Evolutionary conservation across 2,888 invertebrate genomes (phyloP).

Genomic region (Drosophila neoperkinsi): DNA sequence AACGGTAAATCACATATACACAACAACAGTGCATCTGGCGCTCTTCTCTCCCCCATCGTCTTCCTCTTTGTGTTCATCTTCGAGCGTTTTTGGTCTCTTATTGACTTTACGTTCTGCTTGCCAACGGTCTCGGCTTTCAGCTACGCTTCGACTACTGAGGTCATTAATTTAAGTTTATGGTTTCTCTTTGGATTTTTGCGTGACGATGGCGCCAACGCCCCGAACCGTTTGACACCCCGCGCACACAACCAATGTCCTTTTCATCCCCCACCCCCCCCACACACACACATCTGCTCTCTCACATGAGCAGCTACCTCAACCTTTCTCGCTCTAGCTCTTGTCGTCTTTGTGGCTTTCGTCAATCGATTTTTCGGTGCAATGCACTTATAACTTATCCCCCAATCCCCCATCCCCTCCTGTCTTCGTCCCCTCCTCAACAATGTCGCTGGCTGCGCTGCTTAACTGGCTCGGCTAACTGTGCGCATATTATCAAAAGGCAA

Average conservation of each 20-base stretch:
- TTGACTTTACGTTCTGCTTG: constrained; percentile 51
- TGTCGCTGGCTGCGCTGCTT: constrained; percentile 17
- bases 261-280: constrained; percentile 19
- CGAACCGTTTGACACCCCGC: constrained; percentile 11
- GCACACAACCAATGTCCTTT: constrained; percentile 75
- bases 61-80: constrained; percentile 28
- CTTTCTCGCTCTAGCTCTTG: constrained; percentile 20
- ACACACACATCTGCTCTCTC: constrained; percentile 6
- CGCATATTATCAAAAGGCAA: constrained; percentile 75
- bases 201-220: constrained; percentile 72
- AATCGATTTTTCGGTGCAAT: constrained; percentile 80
- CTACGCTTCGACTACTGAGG: constrained; percentile 59
- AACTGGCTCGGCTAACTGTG: constrained; percentile 45
- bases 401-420: neutral
- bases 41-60: constrained; percentile 11
- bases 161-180: constrained; percentile 84
- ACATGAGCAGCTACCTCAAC: constrained; percentile 3
- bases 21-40: constrained; percentile 34
- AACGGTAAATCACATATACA: constrained; percentile 71
- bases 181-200: constrained; percentile 77
- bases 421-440: neutral
- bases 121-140: constrained; percentile 46
- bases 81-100: constrained; percentile 29
- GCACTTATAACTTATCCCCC: constrained; percentile 69
- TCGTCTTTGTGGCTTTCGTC: constrained; percentile 66